phyloP scores from a whole-genome alignment of 2,888 invertebrate species.

The Stictocephala bisonia region DNA sequence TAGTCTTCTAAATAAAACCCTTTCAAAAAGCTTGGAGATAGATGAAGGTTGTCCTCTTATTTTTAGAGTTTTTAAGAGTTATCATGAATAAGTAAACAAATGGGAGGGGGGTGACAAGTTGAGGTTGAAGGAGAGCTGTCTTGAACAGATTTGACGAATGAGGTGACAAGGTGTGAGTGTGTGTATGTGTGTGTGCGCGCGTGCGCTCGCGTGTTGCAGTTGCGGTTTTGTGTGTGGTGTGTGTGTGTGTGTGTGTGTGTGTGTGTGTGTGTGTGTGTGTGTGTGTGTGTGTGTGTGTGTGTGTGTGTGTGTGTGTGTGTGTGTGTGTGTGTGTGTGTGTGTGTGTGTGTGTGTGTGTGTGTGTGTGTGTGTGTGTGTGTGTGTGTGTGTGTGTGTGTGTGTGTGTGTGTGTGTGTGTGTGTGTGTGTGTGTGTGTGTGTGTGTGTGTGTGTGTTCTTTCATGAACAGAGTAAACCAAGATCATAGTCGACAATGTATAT shows the following conservation, averaged over 20 bases:
- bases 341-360: slow-evolving; percentile 2
- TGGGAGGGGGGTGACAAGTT: no score
- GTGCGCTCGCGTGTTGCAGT: not conserved
- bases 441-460: slow-evolving; percentile 11
- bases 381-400: slow-evolving; percentile 11
- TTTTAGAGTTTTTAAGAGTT: no score
- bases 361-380: slow-evolving; percentile 4
- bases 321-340: slow-evolving; percentile 13
- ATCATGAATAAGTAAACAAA: no score
- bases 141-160: no score
- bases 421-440: slow-evolving; percentile 36
- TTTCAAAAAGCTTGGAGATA: no score
- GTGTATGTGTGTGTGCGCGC: no score
- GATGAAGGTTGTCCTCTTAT: no score
- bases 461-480: not conserved
- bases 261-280: not conserved
- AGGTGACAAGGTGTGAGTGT: no score
- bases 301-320: slow-evolving; percentile 13
- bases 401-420: slow-evolving; percentile 31
- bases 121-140: no score
- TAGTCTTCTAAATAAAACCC: no score
- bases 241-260: slow-evolving; percentile 6
- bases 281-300: slow-evolving; percentile 13
- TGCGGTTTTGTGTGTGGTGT: no score
- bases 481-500: no score